Conservation (phyloP, 2,113 vertebrate genomes). For the Nibea albiflora region DNA sequence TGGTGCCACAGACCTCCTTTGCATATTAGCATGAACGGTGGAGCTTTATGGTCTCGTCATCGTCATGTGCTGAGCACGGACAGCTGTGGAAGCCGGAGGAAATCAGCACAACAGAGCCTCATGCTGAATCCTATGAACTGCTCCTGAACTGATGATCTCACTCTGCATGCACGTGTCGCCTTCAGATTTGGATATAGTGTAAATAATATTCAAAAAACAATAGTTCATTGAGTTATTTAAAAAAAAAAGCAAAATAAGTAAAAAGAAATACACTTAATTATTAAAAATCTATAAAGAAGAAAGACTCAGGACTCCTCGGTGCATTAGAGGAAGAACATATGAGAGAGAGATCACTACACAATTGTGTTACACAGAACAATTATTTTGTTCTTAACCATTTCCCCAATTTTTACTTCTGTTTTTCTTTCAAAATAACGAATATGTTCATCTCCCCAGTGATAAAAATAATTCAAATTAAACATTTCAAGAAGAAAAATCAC, state of each 20-base stretch:
- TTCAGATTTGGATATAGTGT: neutral
- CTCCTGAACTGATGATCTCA: neutral
- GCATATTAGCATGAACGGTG: neutral
- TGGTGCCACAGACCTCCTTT: slow-evolving; percentile 76
- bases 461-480: neutral
- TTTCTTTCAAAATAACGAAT: neutral
- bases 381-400: neutral
- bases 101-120: neutral
- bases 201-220: no score
- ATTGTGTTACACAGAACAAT: no score
- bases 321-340: no score
- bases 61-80: neutral
- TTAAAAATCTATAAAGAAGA: no score
- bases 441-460: neutral
- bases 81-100: slow-evolving; percentile 1
- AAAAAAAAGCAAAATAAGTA: no score
- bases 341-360: no score
- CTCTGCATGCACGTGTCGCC: neutral
- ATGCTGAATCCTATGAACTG: neutral
- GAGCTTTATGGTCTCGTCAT: slow-evolving; percentile 7
- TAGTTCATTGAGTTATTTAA: no score
- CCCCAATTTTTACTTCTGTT: neutral
- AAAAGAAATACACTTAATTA: no score
- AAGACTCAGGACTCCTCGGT: no score
- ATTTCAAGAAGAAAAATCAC: neutral